Evolutionary conservation across 2,888 invertebrate genomes (phyloP).

Genomic region (Notodonta dromedarius): DNA sequence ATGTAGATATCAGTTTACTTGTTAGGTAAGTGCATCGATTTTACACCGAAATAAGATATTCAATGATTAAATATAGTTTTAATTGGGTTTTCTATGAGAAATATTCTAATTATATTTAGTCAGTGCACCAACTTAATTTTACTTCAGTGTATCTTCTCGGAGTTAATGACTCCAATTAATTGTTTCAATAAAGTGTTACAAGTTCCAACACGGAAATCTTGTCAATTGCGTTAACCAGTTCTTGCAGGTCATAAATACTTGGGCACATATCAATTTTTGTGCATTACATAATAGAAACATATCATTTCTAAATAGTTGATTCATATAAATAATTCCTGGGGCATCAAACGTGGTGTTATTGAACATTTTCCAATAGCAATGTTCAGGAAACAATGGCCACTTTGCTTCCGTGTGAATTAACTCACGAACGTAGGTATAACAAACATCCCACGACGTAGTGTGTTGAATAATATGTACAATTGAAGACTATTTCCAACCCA

Average conservation of each 20-base stretch:
- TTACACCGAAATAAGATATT: too few relatives aligned
- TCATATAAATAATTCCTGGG: neutral
- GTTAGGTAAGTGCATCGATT: too few relatives aligned
- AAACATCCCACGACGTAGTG: neutral
- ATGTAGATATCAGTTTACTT: neutral
- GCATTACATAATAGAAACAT: too few relatives aligned
- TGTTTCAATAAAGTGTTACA: neutral
- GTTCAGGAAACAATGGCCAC: constrained; percentile 18
- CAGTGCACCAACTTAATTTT: too few relatives aligned
- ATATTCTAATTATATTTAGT: too few relatives aligned
- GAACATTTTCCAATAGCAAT: constrained; percentile 10
- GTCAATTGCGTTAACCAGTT: neutral
- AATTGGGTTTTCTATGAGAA: too few relatives aligned
- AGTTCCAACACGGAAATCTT: neutral
- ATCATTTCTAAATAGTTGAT: neutral
- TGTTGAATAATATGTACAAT: constrained; percentile 6
- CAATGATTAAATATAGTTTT: too few relatives aligned
- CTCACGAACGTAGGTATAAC: constrained; percentile 6
- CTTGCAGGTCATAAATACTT: too few relatives aligned
- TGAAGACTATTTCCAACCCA: neutral
- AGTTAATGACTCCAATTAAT: too few relatives aligned
- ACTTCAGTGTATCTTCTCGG: too few relatives aligned
- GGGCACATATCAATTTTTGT: too few relatives aligned
- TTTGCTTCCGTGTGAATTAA: constrained; percentile 19
- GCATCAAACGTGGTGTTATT: neutral